phyloP scores from a whole-genome alignment of 2,113 vertebrate genomes.

The Xenopus laevis region DNA sequence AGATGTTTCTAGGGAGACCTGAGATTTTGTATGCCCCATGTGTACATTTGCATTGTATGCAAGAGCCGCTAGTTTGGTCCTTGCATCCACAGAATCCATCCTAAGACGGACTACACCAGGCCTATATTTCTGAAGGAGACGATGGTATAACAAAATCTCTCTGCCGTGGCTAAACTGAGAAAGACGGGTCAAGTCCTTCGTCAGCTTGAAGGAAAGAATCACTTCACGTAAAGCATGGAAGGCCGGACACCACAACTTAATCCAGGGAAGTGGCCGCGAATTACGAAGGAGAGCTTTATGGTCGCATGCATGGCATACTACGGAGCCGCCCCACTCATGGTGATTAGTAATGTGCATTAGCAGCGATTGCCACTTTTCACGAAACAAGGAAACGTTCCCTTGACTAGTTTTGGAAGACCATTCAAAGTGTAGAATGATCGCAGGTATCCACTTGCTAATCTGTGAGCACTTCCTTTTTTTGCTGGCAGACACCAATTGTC shows the following conservation, averaged over 20 bases:
- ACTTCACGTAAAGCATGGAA: not conserved
- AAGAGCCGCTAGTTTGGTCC: conserved; percentile 2
- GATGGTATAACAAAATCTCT: not conserved
- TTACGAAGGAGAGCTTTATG: not conserved
- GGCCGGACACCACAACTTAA: not conserved
- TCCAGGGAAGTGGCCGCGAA: not conserved
- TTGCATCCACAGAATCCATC: not conserved
- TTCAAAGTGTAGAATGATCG: not conserved
- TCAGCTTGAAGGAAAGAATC: not conserved
- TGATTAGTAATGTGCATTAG: conserved; percentile 1
- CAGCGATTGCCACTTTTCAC: not conserved
- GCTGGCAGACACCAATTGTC: not conserved
- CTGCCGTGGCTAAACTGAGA: not conserved
- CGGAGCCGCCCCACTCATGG: not conserved
- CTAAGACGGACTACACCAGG: not conserved
- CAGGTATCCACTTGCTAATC: not conserved
- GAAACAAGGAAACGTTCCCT: not conserved
- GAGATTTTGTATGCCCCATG: too few relatives aligned
- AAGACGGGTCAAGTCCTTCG: not conserved
- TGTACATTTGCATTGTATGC: conserved; percentile 2
- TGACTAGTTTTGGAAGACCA: not conserved
- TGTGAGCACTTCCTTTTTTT: not conserved
- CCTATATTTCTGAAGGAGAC: not conserved
- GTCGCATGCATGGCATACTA: not conserved
- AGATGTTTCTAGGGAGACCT: too few relatives aligned